A percentile compares a stretch with the other conserved stretches of the same genome.
phyloP scores from a whole-genome alignment of 2,797 vertebrate genomes.

The Bryconaethiops microstoma region DNA sequence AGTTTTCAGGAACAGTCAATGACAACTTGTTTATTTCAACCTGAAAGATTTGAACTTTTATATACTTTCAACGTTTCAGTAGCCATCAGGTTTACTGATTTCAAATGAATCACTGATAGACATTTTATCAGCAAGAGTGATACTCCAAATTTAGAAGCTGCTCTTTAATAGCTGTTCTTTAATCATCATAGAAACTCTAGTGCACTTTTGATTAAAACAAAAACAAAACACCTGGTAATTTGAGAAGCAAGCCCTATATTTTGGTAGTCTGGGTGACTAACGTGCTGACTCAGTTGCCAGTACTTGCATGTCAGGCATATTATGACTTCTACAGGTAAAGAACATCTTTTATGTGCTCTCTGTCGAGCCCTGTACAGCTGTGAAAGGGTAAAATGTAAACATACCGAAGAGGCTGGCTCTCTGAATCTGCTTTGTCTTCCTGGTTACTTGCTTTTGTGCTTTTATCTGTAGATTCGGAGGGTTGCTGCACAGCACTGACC shows the following conservation, averaged over 20 bases:
- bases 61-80: too few species aligned
- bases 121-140: neutral
- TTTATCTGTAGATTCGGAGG: conserved; percentile 14
- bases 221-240: neutral
- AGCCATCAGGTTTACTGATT: neutral
- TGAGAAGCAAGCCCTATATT: conserved; percentile 12
- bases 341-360: neutral
- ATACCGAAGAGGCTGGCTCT: neutral
- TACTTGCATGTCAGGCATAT: neutral
- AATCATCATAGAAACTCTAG: neutral
- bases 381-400: neutral
- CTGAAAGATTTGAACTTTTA: too few species aligned
- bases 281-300: conserved; percentile 18
- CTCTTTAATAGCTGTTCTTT: neutral
- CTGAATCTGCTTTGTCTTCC: conserved; percentile 38
- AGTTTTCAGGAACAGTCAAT: neutral
- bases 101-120: neutral
- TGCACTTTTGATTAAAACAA: neutral
- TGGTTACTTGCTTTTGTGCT: neutral
- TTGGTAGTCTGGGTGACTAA: conserved; percentile 19
- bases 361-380: neutral
- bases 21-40: too few species aligned
- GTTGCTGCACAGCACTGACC: neutral
- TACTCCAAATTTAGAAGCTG: neutral
- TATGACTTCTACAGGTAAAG: neutral